Evolutionary conservation across 2,797 vertebrate species (phyloP).

Genomic region (Ctenopoma multispine): DNA sequence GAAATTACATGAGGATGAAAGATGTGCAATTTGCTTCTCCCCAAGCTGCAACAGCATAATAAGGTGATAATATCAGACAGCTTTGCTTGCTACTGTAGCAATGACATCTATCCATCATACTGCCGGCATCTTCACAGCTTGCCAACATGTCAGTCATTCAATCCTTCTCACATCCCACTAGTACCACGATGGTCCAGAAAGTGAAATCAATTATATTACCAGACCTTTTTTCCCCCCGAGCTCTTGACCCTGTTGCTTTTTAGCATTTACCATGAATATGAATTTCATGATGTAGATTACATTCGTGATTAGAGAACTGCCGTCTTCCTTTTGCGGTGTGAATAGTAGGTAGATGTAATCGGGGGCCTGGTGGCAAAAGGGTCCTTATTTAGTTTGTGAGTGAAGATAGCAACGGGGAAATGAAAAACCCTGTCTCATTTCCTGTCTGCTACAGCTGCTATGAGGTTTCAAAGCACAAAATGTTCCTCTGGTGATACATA

Average conservation of each 20-base stretch:
- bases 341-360: conserved; percentile 82
- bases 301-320: conserved; percentile 80
- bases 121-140: conserved; percentile 60
- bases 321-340: conserved; percentile 73
- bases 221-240: conserved; percentile 21
- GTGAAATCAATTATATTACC: conserved; percentile 80
- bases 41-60: conserved; percentile 46
- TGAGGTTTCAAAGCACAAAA: conserved; percentile 77
- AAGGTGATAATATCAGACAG: conserved; percentile 69
- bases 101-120: conserved; percentile 76
- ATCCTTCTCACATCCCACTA: conserved; percentile 56
- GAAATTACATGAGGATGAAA: conserved; percentile 47
- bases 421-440: conserved; percentile 87
- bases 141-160: conserved; percentile 69
- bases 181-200: conserved; percentile 49
- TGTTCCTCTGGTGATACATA: conserved; percentile 82
- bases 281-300: conserved; percentile 83
- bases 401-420: conserved; percentile 83
- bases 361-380: conserved; percentile 68
- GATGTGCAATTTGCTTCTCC: conserved; percentile 50
- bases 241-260: conserved; percentile 75
- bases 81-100: conserved; percentile 58
- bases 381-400: conserved; percentile 81
- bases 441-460: conserved; percentile 78
- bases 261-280: conserved; percentile 82